These are phyloP conservation scores for Lutraria lutraria DNA, from an alignment of 2,888 invertebrate species.

Conservation along the genomic window DNA sequence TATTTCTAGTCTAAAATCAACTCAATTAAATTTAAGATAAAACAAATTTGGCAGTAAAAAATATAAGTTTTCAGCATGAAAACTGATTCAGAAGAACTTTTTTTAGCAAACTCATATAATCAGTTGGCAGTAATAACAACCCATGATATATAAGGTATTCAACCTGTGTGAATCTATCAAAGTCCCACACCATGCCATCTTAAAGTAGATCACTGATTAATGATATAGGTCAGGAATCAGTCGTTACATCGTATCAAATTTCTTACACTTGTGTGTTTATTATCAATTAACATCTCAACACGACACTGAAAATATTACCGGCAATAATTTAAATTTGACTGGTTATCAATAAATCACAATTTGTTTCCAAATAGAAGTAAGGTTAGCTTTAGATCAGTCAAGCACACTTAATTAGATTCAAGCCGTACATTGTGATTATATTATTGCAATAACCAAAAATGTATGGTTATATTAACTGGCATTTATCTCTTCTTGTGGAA, in stretches of 20 bases:
- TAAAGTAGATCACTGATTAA: constrained; percentile 21
- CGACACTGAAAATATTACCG: constrained; percentile 9
- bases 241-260: constrained; percentile 34
- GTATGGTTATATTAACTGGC: background rate
- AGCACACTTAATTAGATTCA: constrained; percentile 8
- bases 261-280: constrained; percentile 45
- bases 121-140: too few relatives aligned
- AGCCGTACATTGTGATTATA: background rate
- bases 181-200: background rate
- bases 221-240: constrained; percentile 26
- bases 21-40: too few relatives aligned
- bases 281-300: constrained; percentile 36
- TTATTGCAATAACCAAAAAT: background rate
- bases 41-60: too few relatives aligned
- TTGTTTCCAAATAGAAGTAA: background rate
- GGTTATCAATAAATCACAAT: constrained; percentile 1
- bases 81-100: too few relatives aligned
- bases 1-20: too few relatives aligned
- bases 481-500: background rate
- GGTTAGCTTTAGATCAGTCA: background rate
- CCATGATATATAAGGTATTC: too few relatives aligned
- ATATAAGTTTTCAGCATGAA: too few relatives aligned
- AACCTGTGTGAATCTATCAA: too few relatives aligned
- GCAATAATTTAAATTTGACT: background rate
- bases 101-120: too few relatives aligned